A percentile compares a stretch with the other conserved stretches of the same genome.
Evolutionary conservation across 1,140 invertebrate species (phyloP).

Genomic region (Daktulosphaira vitifoliae): DNA sequence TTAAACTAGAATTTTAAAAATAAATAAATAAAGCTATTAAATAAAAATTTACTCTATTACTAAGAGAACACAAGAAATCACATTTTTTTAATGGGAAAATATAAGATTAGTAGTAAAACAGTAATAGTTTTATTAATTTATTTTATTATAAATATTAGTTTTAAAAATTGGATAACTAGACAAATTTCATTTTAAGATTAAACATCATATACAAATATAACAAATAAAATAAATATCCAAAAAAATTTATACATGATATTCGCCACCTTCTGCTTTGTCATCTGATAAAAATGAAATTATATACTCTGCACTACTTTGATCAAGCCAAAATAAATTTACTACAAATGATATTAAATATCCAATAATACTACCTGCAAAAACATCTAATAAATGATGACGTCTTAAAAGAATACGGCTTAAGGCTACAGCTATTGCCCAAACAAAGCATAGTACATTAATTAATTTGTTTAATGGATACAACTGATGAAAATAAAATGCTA

Average conservation of each 20-base stretch:
- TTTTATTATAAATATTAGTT: neutral
- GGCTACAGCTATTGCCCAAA: constrained; percentile 66
- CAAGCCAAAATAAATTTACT: constrained; percentile 59
- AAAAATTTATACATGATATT: constrained; percentile 47
- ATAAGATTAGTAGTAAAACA: too few relatives aligned
- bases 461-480: constrained; percentile 53
- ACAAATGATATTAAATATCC: constrained; percentile 66
- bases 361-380: constrained; percentile 62
- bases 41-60: too few relatives aligned
- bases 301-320: constrained; percentile 45
- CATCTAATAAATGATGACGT: constrained; percentile 81
- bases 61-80: too few relatives aligned
- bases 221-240: neutral
- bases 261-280: constrained; percentile 50
- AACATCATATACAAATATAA: too few relatives aligned
- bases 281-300: constrained; percentile 49
- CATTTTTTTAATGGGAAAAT: too few relatives aligned
- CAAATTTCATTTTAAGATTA: too few relatives aligned
- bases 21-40: too few relatives aligned
- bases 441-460: constrained; percentile 53
- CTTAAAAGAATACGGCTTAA: constrained; percentile 70
- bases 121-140: neutral
- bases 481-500: constrained; percentile 60
- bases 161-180: too few relatives aligned
- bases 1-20: too few relatives aligned